Evolutionary conservation across 1,140 invertebrate species (phyloP).

Genomic region (Drosophila nikananu): DNA sequence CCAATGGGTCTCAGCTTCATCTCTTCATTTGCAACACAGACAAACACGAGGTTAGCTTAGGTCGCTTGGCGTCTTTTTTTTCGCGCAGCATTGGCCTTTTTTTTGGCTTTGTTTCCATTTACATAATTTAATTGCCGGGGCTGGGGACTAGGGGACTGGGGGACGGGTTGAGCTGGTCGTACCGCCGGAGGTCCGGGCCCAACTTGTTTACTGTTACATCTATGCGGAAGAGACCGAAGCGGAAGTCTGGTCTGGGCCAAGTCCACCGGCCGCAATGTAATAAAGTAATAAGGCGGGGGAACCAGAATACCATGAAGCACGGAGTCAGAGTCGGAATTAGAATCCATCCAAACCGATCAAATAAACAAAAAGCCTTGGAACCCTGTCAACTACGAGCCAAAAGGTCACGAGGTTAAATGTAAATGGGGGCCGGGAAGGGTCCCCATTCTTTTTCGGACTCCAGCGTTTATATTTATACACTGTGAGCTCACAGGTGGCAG

Average conservation of each 20-base stretch:
- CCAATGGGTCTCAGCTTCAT: slow-evolving; percentile 24
- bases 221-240: slow-evolving; percentile 63
- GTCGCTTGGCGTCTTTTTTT: slow-evolving; percentile 49
- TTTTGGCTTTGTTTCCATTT: slow-evolving; percentile 72
- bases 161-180: not conserved
- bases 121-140: slow-evolving; percentile 73
- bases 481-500: slow-evolving; percentile 33
- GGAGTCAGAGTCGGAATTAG: not conserved
- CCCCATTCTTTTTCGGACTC: slow-evolving; percentile 7
- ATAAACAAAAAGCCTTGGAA: slow-evolving; percentile 8
- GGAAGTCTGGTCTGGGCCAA: slow-evolving; percentile 49
- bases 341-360: not conserved
- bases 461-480: slow-evolving; percentile 23
- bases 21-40: slow-evolving; percentile 41
- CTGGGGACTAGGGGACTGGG: not conserved
- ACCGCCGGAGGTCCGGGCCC: not conserved
- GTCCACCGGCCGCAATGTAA: slow-evolving; percentile 17
- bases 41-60: slow-evolving; percentile 58
- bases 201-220: slow-evolving; percentile 74
- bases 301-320: slow-evolving; percentile 11
- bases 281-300: slow-evolving; percentile 42
- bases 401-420: slow-evolving; percentile 46
- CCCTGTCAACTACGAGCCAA: slow-evolving; percentile 11
- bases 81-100: slow-evolving; percentile 80
- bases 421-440: slow-evolving; percentile 19